Evolutionary conservation across 2,797 vertebrate species (phyloP), one percentile per base, ranked within the genome.

Genomic region (Danio choprae): DNA sequence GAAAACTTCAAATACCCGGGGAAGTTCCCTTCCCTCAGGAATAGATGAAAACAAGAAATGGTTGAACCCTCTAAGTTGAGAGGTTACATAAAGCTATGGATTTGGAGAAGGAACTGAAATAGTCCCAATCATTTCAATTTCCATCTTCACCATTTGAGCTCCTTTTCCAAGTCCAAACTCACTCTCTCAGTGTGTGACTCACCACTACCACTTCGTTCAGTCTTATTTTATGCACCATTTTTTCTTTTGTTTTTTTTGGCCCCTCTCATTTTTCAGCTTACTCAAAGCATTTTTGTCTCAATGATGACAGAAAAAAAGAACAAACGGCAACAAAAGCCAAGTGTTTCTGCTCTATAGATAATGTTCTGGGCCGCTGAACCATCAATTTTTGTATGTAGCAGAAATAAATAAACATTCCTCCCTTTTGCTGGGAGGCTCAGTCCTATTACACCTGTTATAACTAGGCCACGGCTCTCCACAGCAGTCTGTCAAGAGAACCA

Each of bases 401-500:
- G n/a, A 53, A 67, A 65, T 70, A 81, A 80, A 79, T 69, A 78
- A 79, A 63, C 13, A 22, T 59, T 38, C 53, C 12, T 53, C 29
- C 48, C 12, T 73, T 85, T 85, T 75, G 67, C 9, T 60, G 63
- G 36, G 41, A 62, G 56, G 11, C 67, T 79, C 76, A 73, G 29
- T 77, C 63, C 77, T 64, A 41, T 76, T 74, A 75, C 74, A 82
- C 80, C 77, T 84, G 82, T 72, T 79, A 63, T 75, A 87, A 85
- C 44, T 87, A 80, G 86, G 84, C 75, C 84, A 84, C 22, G 20
- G 7, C 46, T 60, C 71, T 80, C 73, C 40, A 38, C 55, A 77
- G 68, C 51, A 53, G 13, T 53, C 46, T 74, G 58, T 81, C 72
- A 73, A 62, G 62, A 73, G 29, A 78, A 74, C 62, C 76, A 75